Base-by-base conservation (phyloP, 2,113 vertebrate species). In the Jacana jacana region DNA sequence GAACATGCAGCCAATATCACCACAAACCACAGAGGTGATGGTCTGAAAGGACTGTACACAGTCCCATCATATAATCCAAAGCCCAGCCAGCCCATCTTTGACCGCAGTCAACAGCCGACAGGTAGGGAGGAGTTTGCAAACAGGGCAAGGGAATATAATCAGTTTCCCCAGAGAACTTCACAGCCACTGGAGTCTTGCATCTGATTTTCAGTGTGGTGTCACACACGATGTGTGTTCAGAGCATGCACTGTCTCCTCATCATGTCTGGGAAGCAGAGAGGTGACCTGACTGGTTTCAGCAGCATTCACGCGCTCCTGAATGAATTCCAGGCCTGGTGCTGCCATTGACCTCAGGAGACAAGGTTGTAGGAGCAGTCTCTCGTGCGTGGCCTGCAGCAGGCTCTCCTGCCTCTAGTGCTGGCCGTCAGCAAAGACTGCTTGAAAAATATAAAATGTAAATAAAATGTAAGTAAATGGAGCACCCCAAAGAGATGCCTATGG, bases 401-500 rank as follows among this genome's bases (percentile, higher is more conserved):
- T 85, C 28, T 93, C 73, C 60, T 84, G 51, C 52, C 81, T 63
- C 54, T 65, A 25, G 14, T 80, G 78, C 68, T 88, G 60, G n/a
- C 54, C 72, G 40, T 40, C 37, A 42, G 54, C 46, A 75, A 65
- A 10, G 35, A 75, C 31, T 73, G 20, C 54, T 80, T 91, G 40
- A 80, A 81, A 80, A 42, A 42, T 42, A 15, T 42, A 79, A 81
- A 80, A 46, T 4, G 14, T 44, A 44, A 44, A 44, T 17, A 44
- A 44, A 44, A 44, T 44, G 17, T 17, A 44, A 23, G 22, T 86
- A 58, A 77, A 58, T 10, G 40, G 18, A 73, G 17, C 60, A 75
- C 9, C 8, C 64, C 37, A 66, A 86, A 49, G 58, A 93, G 31
- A 77, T 44, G 23, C 31, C 65, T 66, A 48, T 4, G 60, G 58